A percentile compares a stretch with the other conserved stretches of the same genome.
Evolutionary conservation across 2,797 vertebrate genomes (phyloP).

Genomic region (Mastacembelus armatus): DNA sequence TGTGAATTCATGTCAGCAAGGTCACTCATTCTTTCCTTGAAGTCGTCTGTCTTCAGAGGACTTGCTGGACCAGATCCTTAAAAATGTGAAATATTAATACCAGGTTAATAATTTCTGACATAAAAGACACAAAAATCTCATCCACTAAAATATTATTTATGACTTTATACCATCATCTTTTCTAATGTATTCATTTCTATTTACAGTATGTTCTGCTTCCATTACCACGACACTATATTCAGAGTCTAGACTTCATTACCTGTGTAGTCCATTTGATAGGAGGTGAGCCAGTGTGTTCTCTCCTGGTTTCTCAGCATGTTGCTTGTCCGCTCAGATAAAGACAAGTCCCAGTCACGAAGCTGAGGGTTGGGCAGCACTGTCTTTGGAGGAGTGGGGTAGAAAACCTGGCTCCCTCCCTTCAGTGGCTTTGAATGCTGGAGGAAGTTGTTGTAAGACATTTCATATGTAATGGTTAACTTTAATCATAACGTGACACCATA

Average conservation of each 20-base stretch:
- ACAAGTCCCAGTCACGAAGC: constrained; percentile 70
- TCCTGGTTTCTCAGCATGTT: constrained; percentile 84
- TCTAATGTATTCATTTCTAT: background rate
- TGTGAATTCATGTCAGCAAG: constrained; percentile 65
- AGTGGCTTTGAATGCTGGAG: constrained; percentile 76
- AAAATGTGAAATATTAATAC: constrained; percentile 39
- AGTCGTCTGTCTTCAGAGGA: constrained; percentile 79
- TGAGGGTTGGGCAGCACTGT: constrained; percentile 70
- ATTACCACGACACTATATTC: background rate
- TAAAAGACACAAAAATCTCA: background rate
- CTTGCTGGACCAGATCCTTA: constrained; percentile 80
- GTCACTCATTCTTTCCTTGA: constrained; percentile 72
- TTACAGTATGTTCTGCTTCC: background rate
- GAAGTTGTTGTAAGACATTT: background rate
- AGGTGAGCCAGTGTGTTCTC: constrained; percentile 81
- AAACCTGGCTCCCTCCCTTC: constrained; percentile 69
- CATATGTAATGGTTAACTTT: background rate
- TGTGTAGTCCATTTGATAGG: constrained; percentile 83
- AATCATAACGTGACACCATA: background rate
- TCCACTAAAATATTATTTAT: background rate
- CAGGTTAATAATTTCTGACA: background rate
- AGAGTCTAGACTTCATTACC: constrained; percentile 60
- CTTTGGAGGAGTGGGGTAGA: constrained; percentile 81
- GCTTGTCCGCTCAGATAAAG: constrained; percentile 72
- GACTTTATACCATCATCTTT: background rate